Conservation (phyloP, 2,113 vertebrate species). For the Urocynchramus pylzowi region DNA sequence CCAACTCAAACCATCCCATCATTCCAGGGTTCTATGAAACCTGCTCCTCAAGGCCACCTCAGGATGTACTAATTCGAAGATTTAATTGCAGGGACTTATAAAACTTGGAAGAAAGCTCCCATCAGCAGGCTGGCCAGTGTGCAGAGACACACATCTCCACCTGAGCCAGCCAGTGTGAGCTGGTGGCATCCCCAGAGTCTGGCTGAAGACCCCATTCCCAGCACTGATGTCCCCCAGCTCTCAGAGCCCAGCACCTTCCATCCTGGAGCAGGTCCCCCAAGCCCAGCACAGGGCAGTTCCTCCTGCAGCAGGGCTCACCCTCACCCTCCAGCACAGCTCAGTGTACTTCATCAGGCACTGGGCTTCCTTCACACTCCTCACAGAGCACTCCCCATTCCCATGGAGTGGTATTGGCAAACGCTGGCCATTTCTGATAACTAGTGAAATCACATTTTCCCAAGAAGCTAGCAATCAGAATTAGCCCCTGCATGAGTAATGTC, state of each 20-base stretch:
- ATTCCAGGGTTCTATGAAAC: neutral
- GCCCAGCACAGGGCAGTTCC: neutral
- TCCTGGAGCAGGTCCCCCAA: rapidly evolving
- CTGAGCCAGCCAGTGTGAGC: neutral
- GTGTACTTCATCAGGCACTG: rapidly evolving
- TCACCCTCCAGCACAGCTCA: neutral
- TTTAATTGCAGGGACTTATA: neutral
- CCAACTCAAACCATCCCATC: neutral
- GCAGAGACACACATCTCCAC: neutral
- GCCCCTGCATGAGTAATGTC: neutral
- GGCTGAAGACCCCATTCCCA: neutral
- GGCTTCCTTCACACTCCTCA: neutral
- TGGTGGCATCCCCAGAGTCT: neutral
- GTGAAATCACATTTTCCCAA: slow-evolving; percentile 2
- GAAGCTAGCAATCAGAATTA: neutral
- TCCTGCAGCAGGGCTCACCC: neutral
- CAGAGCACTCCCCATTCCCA: neutral
- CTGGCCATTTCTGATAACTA: neutral
- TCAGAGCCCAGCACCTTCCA: neutral
- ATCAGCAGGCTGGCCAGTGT: neutral
- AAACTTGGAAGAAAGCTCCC: neutral
- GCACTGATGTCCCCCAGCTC: neutral
- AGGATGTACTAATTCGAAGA: neutral
- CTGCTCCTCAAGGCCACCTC: neutral
- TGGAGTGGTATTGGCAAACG: slow-evolving; percentile 6